Evolutionary conservation across 1,140 invertebrate genomes (phyloP).

Genomic region (Scaptodrosophila lebanonensis): DNA sequence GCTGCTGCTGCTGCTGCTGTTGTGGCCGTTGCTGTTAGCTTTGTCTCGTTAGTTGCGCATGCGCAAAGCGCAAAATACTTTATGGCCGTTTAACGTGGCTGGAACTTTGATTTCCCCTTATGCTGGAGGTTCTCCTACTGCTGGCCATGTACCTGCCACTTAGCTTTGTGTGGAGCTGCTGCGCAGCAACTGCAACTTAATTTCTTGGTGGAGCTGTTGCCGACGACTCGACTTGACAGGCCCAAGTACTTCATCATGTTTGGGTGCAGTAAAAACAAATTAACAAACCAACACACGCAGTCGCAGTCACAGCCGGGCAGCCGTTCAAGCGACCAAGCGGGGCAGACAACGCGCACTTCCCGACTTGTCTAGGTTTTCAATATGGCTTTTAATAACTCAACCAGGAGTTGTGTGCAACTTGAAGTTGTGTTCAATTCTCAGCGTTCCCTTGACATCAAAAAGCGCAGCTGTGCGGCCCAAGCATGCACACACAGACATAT

Average conservation of each 20-base stretch:
- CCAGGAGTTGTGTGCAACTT: slow-evolving; percentile 9
- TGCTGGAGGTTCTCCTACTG: slow-evolving; percentile 20
- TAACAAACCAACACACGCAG: slow-evolving; percentile 29
- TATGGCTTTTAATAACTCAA: slow-evolving; percentile 55
- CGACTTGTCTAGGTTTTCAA: slow-evolving; percentile 48
- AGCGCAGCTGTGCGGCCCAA: background rate
- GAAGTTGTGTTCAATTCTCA: too few species aligned
- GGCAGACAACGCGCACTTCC: slow-evolving; percentile 28
- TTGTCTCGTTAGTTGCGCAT: slow-evolving; percentile 61
- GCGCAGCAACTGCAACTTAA: slow-evolving; percentile 58
- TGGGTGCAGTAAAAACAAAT: slow-evolving; percentile 65
- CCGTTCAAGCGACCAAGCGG: slow-evolving; percentile 4
- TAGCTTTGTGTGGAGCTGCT: slow-evolving; percentile 27
- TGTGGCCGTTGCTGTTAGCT: background rate
- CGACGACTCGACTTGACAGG: too few species aligned
- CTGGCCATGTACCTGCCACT: slow-evolving; percentile 59
- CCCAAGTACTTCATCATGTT: slow-evolving; percentile 58
- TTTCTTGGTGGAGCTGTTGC: slow-evolving; percentile 46
- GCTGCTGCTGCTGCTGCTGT: slow-evolving; percentile 17
- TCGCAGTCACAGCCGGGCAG: slow-evolving; percentile 17
- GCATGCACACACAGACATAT: too few species aligned
- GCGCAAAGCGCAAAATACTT: slow-evolving; percentile 58
- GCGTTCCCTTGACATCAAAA: slow-evolving; percentile 3
- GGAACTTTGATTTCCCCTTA: slow-evolving; percentile 15
- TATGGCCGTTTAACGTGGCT: slow-evolving; percentile 37